A percentile compares a stretch with the other conserved stretches of the same genome.
Evolutionary conservation across 2,797 vertebrate genomes (phyloP).

Genomic region (Limosa lapponica): DNA sequence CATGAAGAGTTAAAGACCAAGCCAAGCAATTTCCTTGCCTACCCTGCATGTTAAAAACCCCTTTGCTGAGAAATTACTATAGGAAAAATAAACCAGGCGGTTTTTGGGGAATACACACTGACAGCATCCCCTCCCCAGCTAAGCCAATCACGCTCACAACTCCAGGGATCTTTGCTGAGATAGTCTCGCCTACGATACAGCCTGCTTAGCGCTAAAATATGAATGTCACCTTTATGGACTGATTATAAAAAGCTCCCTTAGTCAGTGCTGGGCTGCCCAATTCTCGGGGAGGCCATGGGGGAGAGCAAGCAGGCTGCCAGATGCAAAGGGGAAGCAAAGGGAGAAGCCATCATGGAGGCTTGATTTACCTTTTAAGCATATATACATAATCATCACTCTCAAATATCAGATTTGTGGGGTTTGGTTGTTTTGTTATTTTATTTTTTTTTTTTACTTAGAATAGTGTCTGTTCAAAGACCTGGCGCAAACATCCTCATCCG

Average conservation of each 20-base stretch:
- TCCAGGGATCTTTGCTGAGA: conserved; percentile 47
- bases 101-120: background rate
- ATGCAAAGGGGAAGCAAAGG: conserved; percentile 1
- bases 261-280: background rate
- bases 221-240: conserved; percentile 59
- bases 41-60: background rate
- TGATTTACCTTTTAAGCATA: conserved; percentile 6
- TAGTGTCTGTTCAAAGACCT: background rate
- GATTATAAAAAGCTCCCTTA: conserved; percentile 30
- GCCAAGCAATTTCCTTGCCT: background rate
- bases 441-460: background rate
- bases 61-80: background rate
- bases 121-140: conserved; percentile 16
- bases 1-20: background rate
- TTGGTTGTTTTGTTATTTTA: background rate
- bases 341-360: conserved; percentile 43
- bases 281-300: background rate
- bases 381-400: background rate
- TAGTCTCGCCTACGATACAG: conserved; percentile 39
- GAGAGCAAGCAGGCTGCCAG: background rate
- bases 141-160: conserved; percentile 45
- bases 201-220: conserved; percentile 57
- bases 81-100: conserved; percentile 5
- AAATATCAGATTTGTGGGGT: background rate
- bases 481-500: background rate